Percentiles rank a stretch among this genome's conserved stretches.
These are phyloP conservation scores for Sminthopsis crassicaudata DNA, from an alignment of 2,113 vertebrate species.

Conservation along the genomic window DNA sequence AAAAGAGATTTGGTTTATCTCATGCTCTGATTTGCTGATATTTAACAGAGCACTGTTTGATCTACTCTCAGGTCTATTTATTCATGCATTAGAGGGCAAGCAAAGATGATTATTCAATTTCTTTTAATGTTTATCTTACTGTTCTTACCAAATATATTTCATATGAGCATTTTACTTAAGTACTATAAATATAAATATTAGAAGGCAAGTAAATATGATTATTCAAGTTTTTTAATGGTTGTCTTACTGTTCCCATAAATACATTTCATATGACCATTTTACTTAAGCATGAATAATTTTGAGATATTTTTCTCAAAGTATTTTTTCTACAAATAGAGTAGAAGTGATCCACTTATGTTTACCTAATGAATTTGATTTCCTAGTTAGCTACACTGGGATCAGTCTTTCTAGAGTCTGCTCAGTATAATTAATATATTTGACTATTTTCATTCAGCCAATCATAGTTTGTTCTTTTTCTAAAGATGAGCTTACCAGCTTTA, in stretches of 20 bases:
- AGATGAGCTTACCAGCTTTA: neutral
- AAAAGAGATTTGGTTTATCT: neutral
- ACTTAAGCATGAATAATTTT: neutral
- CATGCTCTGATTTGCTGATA: neutral
- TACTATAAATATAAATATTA: no score
- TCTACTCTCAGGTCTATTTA: neutral
- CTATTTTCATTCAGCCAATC: neutral
- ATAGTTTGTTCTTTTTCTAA: neutral
- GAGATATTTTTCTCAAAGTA: neutral
- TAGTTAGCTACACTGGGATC: neutral
- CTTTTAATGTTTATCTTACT: neutral
- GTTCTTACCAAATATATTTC: neutral
- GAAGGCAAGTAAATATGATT: no score
- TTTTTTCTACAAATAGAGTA: neutral
- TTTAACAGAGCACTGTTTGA: neutral
- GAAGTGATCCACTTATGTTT: neutral
- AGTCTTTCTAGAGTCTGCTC: neutral
- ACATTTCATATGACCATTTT: neutral
- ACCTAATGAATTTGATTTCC: neutral
- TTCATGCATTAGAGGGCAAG: neutral
- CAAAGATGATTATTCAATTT: neutral
- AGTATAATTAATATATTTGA: neutral
- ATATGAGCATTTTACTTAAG: neutral
- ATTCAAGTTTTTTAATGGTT: neutral
- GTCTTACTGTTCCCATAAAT: neutral